Percentiles rank a stretch among this genome's conserved stretches.
phyloP scores from a whole-genome alignment of 2,888 invertebrate genomes.

The Acleris literana region DNA sequence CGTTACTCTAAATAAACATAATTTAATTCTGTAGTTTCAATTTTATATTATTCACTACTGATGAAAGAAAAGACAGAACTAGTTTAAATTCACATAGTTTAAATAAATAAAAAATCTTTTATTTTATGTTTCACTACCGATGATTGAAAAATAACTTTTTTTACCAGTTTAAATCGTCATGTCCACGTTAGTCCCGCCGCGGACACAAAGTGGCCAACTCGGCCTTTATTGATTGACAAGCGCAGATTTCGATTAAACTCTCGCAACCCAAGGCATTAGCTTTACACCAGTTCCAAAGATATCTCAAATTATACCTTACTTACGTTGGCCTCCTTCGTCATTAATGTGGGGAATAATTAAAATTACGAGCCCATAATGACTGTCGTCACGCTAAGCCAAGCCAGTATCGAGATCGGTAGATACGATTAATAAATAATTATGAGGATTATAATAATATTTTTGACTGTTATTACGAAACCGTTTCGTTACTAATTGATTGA shows the following conservation, averaged over 20 bases:
- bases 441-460: neutral
- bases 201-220: constrained; percentile 60
- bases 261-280: constrained; percentile 68
- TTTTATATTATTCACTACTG: no score
- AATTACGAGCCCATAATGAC: constrained; percentile 41
- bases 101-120: no score
- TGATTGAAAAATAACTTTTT: no score
- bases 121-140: no score
- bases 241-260: constrained; percentile 75
- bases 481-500: no score
- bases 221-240: constrained; percentile 80
- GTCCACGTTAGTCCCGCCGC: constrained; percentile 56
- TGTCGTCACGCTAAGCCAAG: constrained; percentile 40
- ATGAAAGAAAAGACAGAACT: no score
- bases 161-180: neutral
- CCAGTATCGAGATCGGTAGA: constrained; percentile 34
- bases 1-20: no score
- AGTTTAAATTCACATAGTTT: no score
- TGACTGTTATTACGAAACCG: no score
- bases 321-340: constrained; percentile 40
- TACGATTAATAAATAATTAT: constrained; percentile 20
- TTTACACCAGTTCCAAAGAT: constrained; percentile 59
- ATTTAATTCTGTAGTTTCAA: no score
- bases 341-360: constrained; percentile 51
- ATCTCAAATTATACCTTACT: constrained; percentile 40